Base-by-base conservation (phyloP, 2,888 invertebrate genomes). In the Parthenolecanium corni region DNA sequence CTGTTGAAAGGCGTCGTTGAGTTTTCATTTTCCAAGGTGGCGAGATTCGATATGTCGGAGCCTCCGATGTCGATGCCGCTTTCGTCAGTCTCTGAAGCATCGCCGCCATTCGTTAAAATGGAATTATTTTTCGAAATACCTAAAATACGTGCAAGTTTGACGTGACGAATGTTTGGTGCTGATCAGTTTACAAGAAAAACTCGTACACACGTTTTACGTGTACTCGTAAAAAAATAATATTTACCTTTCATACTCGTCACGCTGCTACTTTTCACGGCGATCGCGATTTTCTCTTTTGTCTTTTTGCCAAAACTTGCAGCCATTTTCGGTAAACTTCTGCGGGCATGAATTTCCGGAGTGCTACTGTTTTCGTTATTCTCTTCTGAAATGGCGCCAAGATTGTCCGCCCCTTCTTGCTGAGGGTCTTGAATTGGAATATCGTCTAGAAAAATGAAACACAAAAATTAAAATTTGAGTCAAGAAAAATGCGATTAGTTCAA, bases 401-500 rank as follows among this genome's bases (percentile, higher is more conserved):
- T 77, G 1, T 77, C 77, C 63, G 83, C 83, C 4, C 75, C 74
- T 64, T 80, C 79, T 52, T 79, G 80, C 71, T 82, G 82, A 12
- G 80, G 80, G 52, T 81, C 80, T 78, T 89, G 89, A 70, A 90
- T 90, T 52, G 89, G 90, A 76, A 90, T 90, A 75, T 90, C 90
- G 78, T 90, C 90, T 89, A 79, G 66, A 77, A 71, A 69, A 71
- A 68, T 71, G n/a, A 58, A 66, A 66, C 67, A 70, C 65, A 71
- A 70, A 66, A 69, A 24, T 47, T 42, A 25, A 64, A 46, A 24
- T n/a, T n/a, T n/a, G n/a, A n/a, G n/a, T n/a, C n/a, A n/a, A n/a
- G n/a, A n/a, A n/a, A n/a, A n/a, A n/a, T n/a, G n/a, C n/a, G n/a
- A n/a, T n/a, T n/a, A n/a, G n/a, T n/a, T n/a, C n/a, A n/a, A n/a